Base-by-base conservation (phyloP, 2,888 invertebrate genomes). In the Calliphora vomitoria region DNA sequence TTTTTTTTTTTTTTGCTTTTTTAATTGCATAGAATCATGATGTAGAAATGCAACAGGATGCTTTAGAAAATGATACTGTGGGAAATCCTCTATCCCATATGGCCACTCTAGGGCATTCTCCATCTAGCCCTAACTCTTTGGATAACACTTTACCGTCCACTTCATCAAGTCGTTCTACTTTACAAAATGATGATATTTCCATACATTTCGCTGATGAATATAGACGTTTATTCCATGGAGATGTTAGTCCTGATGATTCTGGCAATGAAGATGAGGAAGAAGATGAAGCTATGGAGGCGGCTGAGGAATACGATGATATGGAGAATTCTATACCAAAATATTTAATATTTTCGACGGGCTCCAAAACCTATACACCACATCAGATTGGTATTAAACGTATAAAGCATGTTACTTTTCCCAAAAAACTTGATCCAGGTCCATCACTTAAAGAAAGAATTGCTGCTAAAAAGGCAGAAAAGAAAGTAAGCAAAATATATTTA, bases 351-450 rank as follows among this genome's bases (percentile, higher is more conserved):
- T 97, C 97, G 1, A 97, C 96, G 35, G 97, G 97, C 0, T 96
- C 96, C 6, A 96, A 96, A 92, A 97, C 97, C 0, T 97, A 97
- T 91, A 97, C 97, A 0, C 97, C 97, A 0, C 98, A 98, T 94
- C 97, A 97, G 94, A 96, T 98, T 89, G 97, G 96, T 53, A 96
- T 97, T 89, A 97, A 97, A 91, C 94, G 96, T 90, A 96, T 97
- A 85, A 95, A 95, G 88, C 95, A 96, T 47, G 95, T 96, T 1
- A 95, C 94, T 84, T 97, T 97, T 91, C 96, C 96, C 0, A 95
- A 95, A 90, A 94, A 95, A 88, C 92, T 97, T 66, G 96, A 96
- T 90, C 96, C 96, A 0, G 96, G 96, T 0, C 96, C 95, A 3
- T 95, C 96, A 3, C 92, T 97, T 0, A 95, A 95, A 88, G 96